A percentile compares a stretch with the other conserved stretches of the same genome.
These are phyloP conservation scores for Trichoplusia ni DNA, from an alignment of 1,140 invertebrate species.

Conservation along the genomic window DNA sequence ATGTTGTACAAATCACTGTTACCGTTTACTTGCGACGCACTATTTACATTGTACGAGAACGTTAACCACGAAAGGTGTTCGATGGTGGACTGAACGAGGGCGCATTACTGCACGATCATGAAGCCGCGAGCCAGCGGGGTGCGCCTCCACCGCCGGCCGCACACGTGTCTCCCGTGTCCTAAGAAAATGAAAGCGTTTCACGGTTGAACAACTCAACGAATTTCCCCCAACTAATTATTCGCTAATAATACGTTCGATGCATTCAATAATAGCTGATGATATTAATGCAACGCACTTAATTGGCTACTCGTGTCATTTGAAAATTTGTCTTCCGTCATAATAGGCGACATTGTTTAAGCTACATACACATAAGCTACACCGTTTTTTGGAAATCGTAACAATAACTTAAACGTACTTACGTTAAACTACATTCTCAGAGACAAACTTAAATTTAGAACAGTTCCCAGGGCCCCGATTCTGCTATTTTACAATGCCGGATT, in stretches of 20 bases:
- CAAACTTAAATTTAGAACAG: too few relatives aligned
- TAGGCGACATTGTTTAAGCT: constrained; percentile 6
- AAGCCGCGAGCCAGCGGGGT: constrained; percentile 36
- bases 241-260: constrained; percentile 56
- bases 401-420: too few relatives aligned
- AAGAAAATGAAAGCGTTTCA: constrained; percentile 78
- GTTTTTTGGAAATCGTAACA: neutral
- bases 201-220: constrained; percentile 62
- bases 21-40: constrained; percentile 41
- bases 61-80: constrained; percentile 53
- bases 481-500: too few relatives aligned
- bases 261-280: constrained; percentile 58
- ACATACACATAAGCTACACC: neutral
- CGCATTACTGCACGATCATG: constrained; percentile 18
- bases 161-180: constrained; percentile 57
- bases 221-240: constrained; percentile 70
- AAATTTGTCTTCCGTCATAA: constrained; percentile 43
- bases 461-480: too few relatives aligned
- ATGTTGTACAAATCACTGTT: constrained; percentile 54
- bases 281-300: constrained; percentile 46
- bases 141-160: constrained; percentile 38
- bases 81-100: constrained; percentile 60
- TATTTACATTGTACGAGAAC: constrained; percentile 62
- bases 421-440: too few relatives aligned
- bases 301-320: constrained; percentile 43